A percentile compares a stretch with the other conserved stretches of the same genome.
These are phyloP conservation scores for Brachionus rotundiformis DNA, from an alignment of 1,140 invertebrate genomes.

Conservation along the genomic window DNA sequence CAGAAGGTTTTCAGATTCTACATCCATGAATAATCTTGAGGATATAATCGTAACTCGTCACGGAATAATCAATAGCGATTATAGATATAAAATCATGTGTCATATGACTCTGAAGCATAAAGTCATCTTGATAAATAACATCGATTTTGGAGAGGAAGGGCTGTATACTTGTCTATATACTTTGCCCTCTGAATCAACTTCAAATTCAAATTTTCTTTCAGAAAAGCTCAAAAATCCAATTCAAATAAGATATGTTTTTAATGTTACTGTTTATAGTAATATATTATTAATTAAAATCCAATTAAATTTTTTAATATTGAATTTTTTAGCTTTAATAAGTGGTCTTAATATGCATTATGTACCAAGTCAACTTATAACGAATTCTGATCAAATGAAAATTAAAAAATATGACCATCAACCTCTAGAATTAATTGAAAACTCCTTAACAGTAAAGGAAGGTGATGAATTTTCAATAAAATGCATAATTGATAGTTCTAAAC, in stretches of 20 bases:
- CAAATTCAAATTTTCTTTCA: neutral
- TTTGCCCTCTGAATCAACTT: neutral
- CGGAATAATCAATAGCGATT: slow-evolving; percentile 47
- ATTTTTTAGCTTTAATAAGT: slow-evolving; percentile 15
- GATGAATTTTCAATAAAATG: slow-evolving; percentile 9
- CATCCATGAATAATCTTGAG: neutral
- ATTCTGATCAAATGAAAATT: neutral
- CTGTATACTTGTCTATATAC: slow-evolving; percentile 48
- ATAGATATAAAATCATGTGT: slow-evolving; percentile 51
- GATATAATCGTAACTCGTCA: slow-evolving; percentile 46
- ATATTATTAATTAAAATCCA: neutral
- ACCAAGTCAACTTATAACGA: neutral
- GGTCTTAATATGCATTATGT: slow-evolving; percentile 11
- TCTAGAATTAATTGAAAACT: neutral
- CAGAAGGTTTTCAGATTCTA: neutral
- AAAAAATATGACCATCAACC: neutral
- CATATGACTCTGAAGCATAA: slow-evolving; percentile 52
- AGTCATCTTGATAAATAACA: slow-evolving; percentile 48
- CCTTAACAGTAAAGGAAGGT: slow-evolving; percentile 2
- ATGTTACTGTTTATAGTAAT: slow-evolving; percentile 51
- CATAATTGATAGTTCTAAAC: slow-evolving; percentile 41
- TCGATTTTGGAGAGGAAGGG: slow-evolving; percentile 44
- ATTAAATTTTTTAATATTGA: neutral
- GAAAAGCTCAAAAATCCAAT: neutral
- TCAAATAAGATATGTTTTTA: slow-evolving; percentile 39